Conservation (phyloP, 2,113 vertebrate species). For the Ageneiosus marmoratus region DNA sequence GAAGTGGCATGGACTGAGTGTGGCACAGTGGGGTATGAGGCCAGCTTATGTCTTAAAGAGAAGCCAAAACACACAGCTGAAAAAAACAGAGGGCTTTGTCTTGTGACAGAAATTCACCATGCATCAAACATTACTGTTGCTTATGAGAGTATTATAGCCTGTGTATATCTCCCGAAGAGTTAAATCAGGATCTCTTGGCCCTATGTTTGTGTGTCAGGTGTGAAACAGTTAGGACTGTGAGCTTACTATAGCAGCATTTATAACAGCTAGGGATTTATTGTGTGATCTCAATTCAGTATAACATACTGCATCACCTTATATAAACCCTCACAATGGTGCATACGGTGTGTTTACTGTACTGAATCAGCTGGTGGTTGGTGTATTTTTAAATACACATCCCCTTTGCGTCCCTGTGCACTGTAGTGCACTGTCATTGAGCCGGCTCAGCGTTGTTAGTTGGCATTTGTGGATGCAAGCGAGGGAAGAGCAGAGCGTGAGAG, state of each 20-base stretch:
- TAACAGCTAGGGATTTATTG: neutral
- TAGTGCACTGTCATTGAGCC: constrained; percentile 14
- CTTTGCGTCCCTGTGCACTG: constrained; percentile 9
- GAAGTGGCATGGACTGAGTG: constrained; percentile 69
- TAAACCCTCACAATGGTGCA: neutral
- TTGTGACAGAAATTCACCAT: constrained; percentile 37
- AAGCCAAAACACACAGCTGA: constrained; percentile 65
- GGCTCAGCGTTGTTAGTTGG: constrained; percentile 38
- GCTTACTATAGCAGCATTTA: neutral
- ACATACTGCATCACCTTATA: neutral
- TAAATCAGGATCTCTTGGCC: neutral
- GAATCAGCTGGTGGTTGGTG: neutral
- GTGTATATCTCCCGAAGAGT: neutral
- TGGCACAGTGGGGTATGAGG: constrained; percentile 69
- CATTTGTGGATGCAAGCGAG: constrained; percentile 51
- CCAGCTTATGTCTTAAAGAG: constrained; percentile 74
- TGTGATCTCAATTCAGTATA: neutral
- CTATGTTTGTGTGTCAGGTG: neutral
- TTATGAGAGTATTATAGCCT: neutral
- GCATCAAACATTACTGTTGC: constrained; percentile 34
- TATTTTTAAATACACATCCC: constrained; percentile 21
- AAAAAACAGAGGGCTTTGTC: constrained; percentile 42
- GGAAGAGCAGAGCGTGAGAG: constrained; percentile 67
- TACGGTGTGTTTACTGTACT: neutral
- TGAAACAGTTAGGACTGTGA: neutral